Conservation (phyloP, 1,140 invertebrate genomes). For the Drosophila ercepeae region DNA sequence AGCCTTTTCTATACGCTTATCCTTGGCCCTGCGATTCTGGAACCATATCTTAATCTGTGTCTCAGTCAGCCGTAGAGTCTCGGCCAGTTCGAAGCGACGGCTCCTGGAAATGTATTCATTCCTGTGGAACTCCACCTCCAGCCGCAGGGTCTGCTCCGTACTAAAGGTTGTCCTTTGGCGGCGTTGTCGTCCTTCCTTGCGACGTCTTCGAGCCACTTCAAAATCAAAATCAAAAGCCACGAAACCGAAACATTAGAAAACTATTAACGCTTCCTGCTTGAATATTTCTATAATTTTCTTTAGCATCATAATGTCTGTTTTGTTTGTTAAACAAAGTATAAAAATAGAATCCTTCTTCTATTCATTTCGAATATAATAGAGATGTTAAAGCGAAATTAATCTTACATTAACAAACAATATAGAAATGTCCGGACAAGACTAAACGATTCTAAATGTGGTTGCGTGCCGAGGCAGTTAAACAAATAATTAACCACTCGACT, state of each 20-base stretch:
- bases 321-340: conserved; percentile 4
- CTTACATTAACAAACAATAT: conserved; percentile 72
- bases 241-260: too few relatives aligned
- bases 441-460: conserved; percentile 38
- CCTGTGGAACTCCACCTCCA: conserved; percentile 95
- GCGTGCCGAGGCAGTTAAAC: conserved; percentile 70
- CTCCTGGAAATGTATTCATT: conserved; percentile 96
- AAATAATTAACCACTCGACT: conserved; percentile 70
- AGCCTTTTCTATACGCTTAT: conserved; percentile 97
- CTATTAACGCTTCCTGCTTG: neutral
- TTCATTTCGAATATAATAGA: conserved; percentile 46
- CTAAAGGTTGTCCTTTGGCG: conserved; percentile 97
- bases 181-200: conserved; percentile 93
- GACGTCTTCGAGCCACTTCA: conserved; percentile 91
- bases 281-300: neutral
- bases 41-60: conserved; percentile 99
- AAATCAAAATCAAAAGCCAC: neutral
- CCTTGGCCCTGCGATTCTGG: conserved; percentile 97
- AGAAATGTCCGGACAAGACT: conserved; percentile 15
- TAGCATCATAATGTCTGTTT: neutral
- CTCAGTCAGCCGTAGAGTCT: conserved; percentile 92
- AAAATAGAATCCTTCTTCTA: conserved; percentile 4
- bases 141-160: conserved; percentile 94
- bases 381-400: conserved; percentile 78
- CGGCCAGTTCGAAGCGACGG: conserved; percentile 93